Evolutionary conservation across 2,113 vertebrate genomes (phyloP), one percentile per base, ranked within the genome.

Genomic region (Phylloscopus trochiloides): DNA sequence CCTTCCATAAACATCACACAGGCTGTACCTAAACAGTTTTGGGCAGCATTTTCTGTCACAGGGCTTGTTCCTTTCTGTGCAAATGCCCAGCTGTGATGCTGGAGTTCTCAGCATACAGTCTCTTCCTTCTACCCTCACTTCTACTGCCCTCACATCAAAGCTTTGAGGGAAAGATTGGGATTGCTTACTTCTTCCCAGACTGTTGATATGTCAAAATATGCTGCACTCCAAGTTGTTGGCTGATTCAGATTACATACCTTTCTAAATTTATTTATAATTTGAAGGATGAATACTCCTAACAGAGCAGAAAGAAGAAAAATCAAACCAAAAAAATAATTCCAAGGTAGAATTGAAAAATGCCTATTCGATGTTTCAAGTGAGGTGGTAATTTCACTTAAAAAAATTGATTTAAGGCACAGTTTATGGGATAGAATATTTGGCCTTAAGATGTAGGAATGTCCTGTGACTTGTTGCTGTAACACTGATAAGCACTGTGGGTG

Each of bases 41-140:
- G 25, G 36, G 57, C 1, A 3, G 54, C n/a, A 12, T 67, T 61
- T 84, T 87, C 66, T 61, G 40, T 50, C 0, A 0, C 1, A 21
- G 51, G 14, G 10, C 48, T 89, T 52, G 29, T 14, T 86, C 14
- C 25, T 59, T 63, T 47, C 51, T 40, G 15, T 4, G 3, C 52
- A 45, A 86, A 43, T 0, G 0, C 18, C 48, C 31, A 48, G 32
- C 45, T 84, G 48, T 42, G 43, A 21, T 0, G 0, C 47, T 51
- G 20, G 8, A 14, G 14, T 31, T 72, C 51, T 74, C 34, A n/a
- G 61, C 65, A 74, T 8, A 15, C 0, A 5, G 31, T 6, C 14
- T 43, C 42, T 50, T 73, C 42, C 48, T 84, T 71, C 61, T 24
- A 10, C 36, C 22, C 11, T 81, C 20, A 20, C 9, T 47, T 45